Evolutionary conservation across 2,113 vertebrate genomes (phyloP).

Genomic region (Agelaius phoeniceus): DNA sequence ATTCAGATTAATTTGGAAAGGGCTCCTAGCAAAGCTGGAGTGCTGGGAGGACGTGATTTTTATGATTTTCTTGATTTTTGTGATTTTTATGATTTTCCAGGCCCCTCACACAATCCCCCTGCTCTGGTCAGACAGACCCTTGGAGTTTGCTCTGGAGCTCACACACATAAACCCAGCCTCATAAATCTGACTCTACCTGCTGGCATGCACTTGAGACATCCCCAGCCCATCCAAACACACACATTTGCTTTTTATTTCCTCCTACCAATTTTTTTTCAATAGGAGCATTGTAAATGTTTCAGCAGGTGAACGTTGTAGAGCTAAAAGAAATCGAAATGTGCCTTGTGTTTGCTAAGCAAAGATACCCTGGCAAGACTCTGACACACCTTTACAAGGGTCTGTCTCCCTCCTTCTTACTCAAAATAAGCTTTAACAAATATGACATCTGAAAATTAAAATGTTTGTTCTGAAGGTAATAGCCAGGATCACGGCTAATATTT

Average conservation of each 20-base stretch:
- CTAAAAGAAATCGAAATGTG: neutral
- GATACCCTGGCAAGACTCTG: neutral
- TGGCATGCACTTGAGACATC: neutral
- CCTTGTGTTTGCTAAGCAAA: constrained; percentile 8
- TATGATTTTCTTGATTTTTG: neutral
- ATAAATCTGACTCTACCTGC: neutral
- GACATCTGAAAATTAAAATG: constrained; percentile 64
- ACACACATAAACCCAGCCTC: neutral
- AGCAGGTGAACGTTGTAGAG: constrained; percentile 12
- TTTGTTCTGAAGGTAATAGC: constrained; percentile 53
- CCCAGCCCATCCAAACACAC: constrained; percentile 3
- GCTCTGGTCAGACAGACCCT: neutral
- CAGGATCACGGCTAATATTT: constrained; percentile 25
- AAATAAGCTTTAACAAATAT: constrained; percentile 54
- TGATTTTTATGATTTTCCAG: neutral
- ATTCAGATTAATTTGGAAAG: neutral
- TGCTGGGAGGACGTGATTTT: neutral
- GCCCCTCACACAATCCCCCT: neutral
- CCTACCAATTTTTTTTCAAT: neutral
- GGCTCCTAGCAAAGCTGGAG: neutral
- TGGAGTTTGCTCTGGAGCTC: neutral
- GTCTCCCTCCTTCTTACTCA: neutral
- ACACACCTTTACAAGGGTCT: constrained; percentile 19
- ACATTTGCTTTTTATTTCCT: constrained; percentile 33
- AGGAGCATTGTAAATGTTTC: constrained; percentile 16